Evolutionary conservation across 2,888 invertebrate genomes (phyloP), one percentile per base, ranked within the genome.

Genomic region (Lutraria lutraria): DNA sequence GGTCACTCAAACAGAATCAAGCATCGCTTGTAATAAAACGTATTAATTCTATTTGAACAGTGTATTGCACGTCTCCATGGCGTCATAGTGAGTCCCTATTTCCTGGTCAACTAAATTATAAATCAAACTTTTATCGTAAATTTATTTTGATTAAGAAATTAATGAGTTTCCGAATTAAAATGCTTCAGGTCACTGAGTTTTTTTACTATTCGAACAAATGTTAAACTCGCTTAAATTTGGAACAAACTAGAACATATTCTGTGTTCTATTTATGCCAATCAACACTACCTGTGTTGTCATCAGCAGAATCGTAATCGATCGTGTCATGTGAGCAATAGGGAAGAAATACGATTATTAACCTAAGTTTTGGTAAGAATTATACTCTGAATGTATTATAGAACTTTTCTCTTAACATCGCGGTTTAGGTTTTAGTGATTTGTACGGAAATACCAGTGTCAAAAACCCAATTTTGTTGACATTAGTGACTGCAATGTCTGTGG

Each of bases 281-380:
- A 83, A 83, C 12, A 54, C 63, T 21, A 83, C 72, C 72, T 34
- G 63, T 83, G 83, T 83, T 83, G 83, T 68, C 83, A 83, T 83
- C 83, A 83, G 34, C 83, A 31, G n/a, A 54, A 56, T 10, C 81
- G 53, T n/a, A 72, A 83, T 83, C 83, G 83, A 83, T 83, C 72
- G 34, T 29, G 83, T 83, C 72, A 83, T 83, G 83, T 83, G 83
- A 83, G 52, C n/a, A 21, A 63, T 34, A 63, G 6, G 16, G 29
- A 68, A 68, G 63, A 12, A 68, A 68, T 25, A 19, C 63, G 63
- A 4, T 68, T 25, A 68, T 25, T 68, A n/a, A 68, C 25, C 12
- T 25, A 25, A n/a, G 43, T 25, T 68, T 25, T 25, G 63, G 63
- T 68, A 25, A 68, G 63, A 10, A 12, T n/a, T 68, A 25, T 19